Evolutionary conservation across 2,888 invertebrate species (phyloP), one percentile per base, ranked within the genome.

Genomic region (Euclidia mi): DNA sequence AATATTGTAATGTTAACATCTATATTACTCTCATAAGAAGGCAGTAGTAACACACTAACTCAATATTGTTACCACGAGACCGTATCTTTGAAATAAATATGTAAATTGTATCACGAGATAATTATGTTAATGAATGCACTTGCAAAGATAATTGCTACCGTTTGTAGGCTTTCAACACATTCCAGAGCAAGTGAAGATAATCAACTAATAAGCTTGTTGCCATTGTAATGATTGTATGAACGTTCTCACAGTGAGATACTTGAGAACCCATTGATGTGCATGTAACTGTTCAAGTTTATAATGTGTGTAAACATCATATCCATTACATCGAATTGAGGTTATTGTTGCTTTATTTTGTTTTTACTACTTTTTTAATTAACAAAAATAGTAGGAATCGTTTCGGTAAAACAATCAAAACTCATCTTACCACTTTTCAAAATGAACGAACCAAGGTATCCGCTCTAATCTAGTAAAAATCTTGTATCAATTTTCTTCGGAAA

Each of bases 161-260:
- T 34, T 34, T 11, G 2, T 34, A 72, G 41, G 55, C 65, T 56
- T 65, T 60, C 56, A 61, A 48, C 57, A 56, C 60, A 65, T 68
- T 64, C 38, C 18, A 41, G 50, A 56, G 34, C 41, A 40, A 25
- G 18, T 52, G 55, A 52, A 65, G 58, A 69, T 73, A 62, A 51
- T 51, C 43, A 50, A 43, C 46, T 32, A 44, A 34, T 42, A 57
- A 43, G 50, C 62, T 45, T 49, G 11, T 74, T 60, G 38, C 44
- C 4, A 56, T 56, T 69, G 37, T 56, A 20, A 71, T 63, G 52
- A 50, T 63, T 15, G 3, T 28, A 34, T 29, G 34, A 31, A 38
- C 42, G 51, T 41, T 74, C 71, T 31, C 71, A 74, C 41, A 12
- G 29, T 53, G 51, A 62, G 50, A 51, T 51, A 51, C 46, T 53